These are phyloP conservation scores for Recurvirostra avosetta DNA, from an alignment of 2,113 vertebrate genomes.

Conservation along the genomic window DNA sequence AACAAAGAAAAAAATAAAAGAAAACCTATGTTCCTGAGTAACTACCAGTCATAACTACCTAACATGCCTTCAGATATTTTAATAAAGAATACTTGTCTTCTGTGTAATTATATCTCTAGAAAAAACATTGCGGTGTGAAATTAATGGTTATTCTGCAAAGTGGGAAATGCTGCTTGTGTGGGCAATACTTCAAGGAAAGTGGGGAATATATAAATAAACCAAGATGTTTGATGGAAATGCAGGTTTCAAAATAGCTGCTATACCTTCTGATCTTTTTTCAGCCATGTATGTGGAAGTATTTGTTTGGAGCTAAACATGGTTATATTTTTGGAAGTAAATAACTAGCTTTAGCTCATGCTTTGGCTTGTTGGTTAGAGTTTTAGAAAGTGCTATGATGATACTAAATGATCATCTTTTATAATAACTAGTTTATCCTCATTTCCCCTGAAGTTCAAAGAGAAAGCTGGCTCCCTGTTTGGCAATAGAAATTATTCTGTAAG, in stretches of 20 bases:
- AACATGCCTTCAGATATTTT: slow-evolving; percentile 42
- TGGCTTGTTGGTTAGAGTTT: slow-evolving; percentile 55
- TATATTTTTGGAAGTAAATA: slow-evolving; percentile 63
- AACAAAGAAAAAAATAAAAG: background rate
- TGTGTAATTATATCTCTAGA: slow-evolving; percentile 55
- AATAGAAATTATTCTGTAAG: slow-evolving; percentile 13
- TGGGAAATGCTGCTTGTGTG: slow-evolving; percentile 48
- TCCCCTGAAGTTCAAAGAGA: slow-evolving; percentile 51
- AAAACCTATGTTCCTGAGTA: background rate
- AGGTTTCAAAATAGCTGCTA: slow-evolving; percentile 59
- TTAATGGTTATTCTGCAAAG: slow-evolving; percentile 58
- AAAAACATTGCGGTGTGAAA: slow-evolving; percentile 52
- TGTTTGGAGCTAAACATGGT: slow-evolving; percentile 35
- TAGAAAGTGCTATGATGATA: slow-evolving; percentile 22
- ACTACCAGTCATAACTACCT: slow-evolving; percentile 13
- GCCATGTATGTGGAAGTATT: slow-evolving; percentile 43
- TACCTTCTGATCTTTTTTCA: slow-evolving; percentile 61
- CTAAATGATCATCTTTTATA: slow-evolving; percentile 32
- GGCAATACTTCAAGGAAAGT: slow-evolving; percentile 55
- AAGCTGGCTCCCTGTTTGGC: slow-evolving; percentile 17
- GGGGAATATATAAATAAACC: slow-evolving; percentile 49
- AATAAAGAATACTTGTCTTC: slow-evolving; percentile 49
- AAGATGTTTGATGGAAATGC: slow-evolving; percentile 40
- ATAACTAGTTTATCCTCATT: slow-evolving; percentile 41
- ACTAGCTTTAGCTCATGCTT: slow-evolving; percentile 43